Base-by-base conservation (phyloP, 2,888 invertebrate genomes). In the Cabera pusaria region DNA sequence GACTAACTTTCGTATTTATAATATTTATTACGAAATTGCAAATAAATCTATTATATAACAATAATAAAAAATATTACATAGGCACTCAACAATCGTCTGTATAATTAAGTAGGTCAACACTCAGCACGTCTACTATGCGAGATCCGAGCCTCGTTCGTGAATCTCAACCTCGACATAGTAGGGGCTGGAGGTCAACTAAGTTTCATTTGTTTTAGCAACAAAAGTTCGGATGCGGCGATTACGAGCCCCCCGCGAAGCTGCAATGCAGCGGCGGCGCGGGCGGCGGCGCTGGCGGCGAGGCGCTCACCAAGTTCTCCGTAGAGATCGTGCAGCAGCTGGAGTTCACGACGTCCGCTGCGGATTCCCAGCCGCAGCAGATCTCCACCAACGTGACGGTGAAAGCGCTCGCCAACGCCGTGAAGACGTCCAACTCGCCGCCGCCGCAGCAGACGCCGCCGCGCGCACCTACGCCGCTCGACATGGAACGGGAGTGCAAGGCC, bases 371-470 rank as follows among this genome's bases (percentile, higher is more conserved):
- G 32, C 96, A 96, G 70, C 96, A 96, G 82, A 97, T 97, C 56
- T 95, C 94, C 66, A 97, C 97, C 52, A 97, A 97, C 89, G 96
- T 97, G 39, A 97, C 97, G 32, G 97, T 97, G 49, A 97, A 97
- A 59, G 87, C 85, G 41, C 76, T 87, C 62, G 90, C 76, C 55
- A 90, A 85, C 67, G 90, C 83, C 52, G 85, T 84, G 47, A 89
- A 86, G 59, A 78, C 82, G 3, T 84, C 83, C 36, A 78, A 71
- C 56, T 82, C 82, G 21, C 84, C 83, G 29, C 88, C 85, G 35
- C 75, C 85, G 33, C 65, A 72, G 55, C 87, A 86, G 42, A 80
- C 87, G 6, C 75, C 79, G 27, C 74, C 78, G 33, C 77, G 96
- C 20, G 95, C 95, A 68, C 95, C 96, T 67, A 93, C 94, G 35